phyloP scores from a whole-genome alignment of 2,797 vertebrate genomes.

The Crocodylus rhombifer region DNA sequence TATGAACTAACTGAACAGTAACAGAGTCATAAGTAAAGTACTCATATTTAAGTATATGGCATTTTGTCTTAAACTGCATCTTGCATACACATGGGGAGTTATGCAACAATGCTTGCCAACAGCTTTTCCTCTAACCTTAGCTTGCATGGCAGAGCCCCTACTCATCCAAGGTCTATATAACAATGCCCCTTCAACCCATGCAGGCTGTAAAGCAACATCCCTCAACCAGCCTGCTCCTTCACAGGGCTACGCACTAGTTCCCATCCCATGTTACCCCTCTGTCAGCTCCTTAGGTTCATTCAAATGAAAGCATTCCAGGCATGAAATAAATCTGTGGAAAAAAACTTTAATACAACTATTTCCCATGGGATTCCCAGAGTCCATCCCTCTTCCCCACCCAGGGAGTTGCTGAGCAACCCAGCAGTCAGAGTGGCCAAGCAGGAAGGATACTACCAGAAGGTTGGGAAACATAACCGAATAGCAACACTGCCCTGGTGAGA shows the following conservation, averaged over 20 bases:
- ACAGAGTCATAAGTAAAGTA: background rate
- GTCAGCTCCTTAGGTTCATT: conserved; percentile 7
- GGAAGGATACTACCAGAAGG: conserved; percentile 76
- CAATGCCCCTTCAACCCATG: background rate
- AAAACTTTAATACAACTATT: conserved; percentile 54
- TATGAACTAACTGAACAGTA: no score
- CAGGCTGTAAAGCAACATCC: background rate
- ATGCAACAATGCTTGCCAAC: background rate
- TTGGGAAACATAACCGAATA: conserved; percentile 87
- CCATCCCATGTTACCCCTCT: background rate
- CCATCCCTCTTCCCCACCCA: conserved; percentile 20
- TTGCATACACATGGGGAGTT: background rate
- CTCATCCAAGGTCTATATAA: background rate
- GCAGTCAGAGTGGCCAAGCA: conserved; percentile 44
- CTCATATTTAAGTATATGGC: background rate
- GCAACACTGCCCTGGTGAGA: conserved; percentile 87
- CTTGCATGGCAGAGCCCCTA: background rate
- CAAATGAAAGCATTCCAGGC: conserved; percentile 29
- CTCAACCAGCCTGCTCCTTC: background rate
- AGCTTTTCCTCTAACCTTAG: background rate
- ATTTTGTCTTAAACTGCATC: background rate
- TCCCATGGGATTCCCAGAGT: conserved; percentile 47
- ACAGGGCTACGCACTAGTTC: background rate
- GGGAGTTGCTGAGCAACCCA: conserved; percentile 2
- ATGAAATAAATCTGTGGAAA: conserved; percentile 61